Percentiles rank a stretch among this genome's conserved stretches.
Conservation (phyloP, 2,888 invertebrate genomes). For the Galeruca laticollis region DNA sequence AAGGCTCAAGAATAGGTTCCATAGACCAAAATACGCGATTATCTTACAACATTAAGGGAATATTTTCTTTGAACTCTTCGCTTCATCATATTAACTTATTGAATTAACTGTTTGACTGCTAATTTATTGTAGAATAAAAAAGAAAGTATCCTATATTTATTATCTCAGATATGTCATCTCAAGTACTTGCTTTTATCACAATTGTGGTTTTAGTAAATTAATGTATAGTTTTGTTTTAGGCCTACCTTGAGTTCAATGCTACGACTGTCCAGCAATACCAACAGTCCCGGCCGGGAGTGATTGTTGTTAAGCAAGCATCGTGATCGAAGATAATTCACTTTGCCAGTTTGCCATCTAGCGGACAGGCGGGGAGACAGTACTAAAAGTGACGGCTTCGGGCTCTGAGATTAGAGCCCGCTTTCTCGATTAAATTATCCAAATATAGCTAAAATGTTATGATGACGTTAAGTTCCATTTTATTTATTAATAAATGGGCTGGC, state of each 20-base stretch:
- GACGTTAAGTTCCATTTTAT: constrained; percentile 35
- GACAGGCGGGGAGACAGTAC: constrained; percentile 44
- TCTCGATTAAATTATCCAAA: constrained; percentile 30
- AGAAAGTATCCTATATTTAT: no score
- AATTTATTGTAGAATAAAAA: no score
- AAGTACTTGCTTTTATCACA: no score
- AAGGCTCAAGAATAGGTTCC: no score
- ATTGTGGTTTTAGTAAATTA: background rate
- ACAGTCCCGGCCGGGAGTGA: constrained; percentile 88
- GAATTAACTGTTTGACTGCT: no score
- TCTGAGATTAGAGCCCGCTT: constrained; percentile 31
- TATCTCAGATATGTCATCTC: no score
- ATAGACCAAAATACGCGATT: no score
- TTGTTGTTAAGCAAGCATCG: constrained; percentile 87
- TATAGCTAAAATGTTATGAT: constrained; percentile 35
- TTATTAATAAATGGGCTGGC: constrained; percentile 32
- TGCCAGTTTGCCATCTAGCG: constrained; percentile 55
- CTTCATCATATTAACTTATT: no score
- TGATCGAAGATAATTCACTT: constrained; percentile 72
- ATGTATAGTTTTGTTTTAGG: constrained; percentile 64
- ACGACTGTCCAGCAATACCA: constrained; percentile 67
- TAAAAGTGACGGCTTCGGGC: constrained; percentile 42
- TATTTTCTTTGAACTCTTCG: no score
- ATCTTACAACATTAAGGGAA: no score
- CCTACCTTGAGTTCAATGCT: constrained; percentile 73